phyloP scores from a whole-genome alignment of 1,140 invertebrate genomes.

The Apocrypta bakeri region DNA sequence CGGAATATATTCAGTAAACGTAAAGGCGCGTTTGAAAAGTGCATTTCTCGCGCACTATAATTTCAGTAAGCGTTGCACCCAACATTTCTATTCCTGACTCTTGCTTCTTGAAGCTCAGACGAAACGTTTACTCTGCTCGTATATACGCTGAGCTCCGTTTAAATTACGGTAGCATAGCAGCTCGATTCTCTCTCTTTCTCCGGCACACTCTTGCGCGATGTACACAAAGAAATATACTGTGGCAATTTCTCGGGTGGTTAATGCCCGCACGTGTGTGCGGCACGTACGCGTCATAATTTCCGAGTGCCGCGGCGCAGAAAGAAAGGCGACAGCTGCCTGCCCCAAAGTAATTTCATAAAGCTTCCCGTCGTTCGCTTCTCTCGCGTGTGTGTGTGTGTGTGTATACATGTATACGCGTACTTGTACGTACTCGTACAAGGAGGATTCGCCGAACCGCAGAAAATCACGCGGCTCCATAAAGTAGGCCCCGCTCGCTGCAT shows the following conservation, averaged over 20 bases:
- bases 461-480: conserved; percentile 22
- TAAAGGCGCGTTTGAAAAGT: background rate
- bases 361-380: background rate
- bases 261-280: conserved; percentile 25
- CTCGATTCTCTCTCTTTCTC: background rate
- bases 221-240: conserved; percentile 41
- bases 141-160: background rate
- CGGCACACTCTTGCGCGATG: background rate
- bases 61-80: conserved; percentile 18
- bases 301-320: background rate
- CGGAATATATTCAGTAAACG: too few species aligned
- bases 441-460: conserved; percentile 11
- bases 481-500: conserved; percentile 1
- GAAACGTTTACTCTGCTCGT: conserved; percentile 33
- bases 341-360: conserved; percentile 27
- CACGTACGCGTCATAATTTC: conserved; percentile 36
- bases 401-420: background rate
- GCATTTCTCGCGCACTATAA: conserved; percentile 19
- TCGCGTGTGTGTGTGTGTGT: too few species aligned
- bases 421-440: background rate
- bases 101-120: conserved; percentile 5
- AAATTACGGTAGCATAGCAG: conserved; percentile 20
- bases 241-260: conserved; percentile 49
- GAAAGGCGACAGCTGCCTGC: conserved; percentile 30
- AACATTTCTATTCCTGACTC: conserved; percentile 48